A percentile compares a stretch with the other conserved stretches of the same genome.
phyloP scores from a whole-genome alignment of 1,140 invertebrate genomes.

The Chymomyza costata region DNA sequence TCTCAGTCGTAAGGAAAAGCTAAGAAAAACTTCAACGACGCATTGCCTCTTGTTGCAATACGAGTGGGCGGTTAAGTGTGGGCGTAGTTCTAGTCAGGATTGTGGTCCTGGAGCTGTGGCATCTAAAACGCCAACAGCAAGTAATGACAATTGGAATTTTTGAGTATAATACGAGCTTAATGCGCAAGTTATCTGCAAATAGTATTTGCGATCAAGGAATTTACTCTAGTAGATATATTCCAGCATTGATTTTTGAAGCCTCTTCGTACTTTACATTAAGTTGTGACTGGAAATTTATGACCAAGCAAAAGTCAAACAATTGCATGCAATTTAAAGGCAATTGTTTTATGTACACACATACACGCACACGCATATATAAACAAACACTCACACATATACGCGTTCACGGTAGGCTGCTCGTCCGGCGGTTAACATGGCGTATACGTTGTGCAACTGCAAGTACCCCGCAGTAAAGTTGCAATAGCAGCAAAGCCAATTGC shows the following conservation, averaged over 20 bases:
- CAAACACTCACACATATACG: not conserved
- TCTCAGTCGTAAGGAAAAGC: constrained; percentile 31
- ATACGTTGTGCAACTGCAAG: constrained; percentile 41
- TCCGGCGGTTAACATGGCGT: constrained; percentile 52
- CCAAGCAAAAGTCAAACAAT: constrained; percentile 62
- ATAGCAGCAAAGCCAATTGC: constrained; percentile 38
- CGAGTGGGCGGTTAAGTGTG: no score
- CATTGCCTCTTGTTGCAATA: no score
- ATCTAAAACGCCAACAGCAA: not conserved
- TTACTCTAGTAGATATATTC: no score
- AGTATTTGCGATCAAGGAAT: no score
- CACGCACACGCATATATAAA: not conserved
- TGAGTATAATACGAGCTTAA: constrained; percentile 24
- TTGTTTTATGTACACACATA: constrained; percentile 49
- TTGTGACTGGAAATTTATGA: no score
- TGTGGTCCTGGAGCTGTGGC: not conserved
- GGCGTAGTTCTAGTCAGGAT: no score
- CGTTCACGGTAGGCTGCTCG: constrained; percentile 27
- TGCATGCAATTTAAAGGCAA: constrained; percentile 66
- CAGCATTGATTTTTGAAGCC: no score
- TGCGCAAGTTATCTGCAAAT: constrained; percentile 25
- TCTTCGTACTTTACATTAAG: no score
- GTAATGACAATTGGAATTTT: constrained; percentile 63
- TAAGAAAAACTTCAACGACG: constrained; percentile 8
- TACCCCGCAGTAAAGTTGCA: constrained; percentile 42